Percentiles rank a stretch among this genome's conserved stretches.
Evolutionary conservation across 2,888 invertebrate species (phyloP).

Genomic region (Oligia strigilis): DNA sequence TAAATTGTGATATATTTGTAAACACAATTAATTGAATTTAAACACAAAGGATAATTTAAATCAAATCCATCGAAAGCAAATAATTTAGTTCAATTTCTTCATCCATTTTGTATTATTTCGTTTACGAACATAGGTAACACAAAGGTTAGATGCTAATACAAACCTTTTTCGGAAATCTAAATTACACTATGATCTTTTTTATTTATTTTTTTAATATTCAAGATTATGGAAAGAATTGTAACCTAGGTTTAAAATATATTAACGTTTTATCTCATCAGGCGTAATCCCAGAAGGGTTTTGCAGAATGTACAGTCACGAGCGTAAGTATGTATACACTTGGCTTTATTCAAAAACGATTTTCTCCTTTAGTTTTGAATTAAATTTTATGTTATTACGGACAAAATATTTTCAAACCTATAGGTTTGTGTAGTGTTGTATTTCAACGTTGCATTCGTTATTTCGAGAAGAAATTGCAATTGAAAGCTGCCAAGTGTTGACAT

Average conservation of each 20-base stretch:
- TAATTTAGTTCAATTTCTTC: conserved; percentile 19
- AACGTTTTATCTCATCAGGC: not conserved
- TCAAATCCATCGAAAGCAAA: conserved; percentile 18
- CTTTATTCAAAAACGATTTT: too few species aligned
- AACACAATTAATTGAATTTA: conserved; percentile 16
- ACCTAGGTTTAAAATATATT: not conserved
- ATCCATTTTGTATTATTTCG: conserved; percentile 1
- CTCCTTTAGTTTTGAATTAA: too few species aligned
- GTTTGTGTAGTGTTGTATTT: too few species aligned
- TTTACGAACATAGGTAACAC: not conserved
- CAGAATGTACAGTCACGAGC: too few species aligned
- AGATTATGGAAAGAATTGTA: not conserved
- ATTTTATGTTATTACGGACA: too few species aligned
- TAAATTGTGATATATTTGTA: not conserved
- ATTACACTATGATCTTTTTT: too few species aligned
- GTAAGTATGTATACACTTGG: too few species aligned
- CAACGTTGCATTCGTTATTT: too few species aligned
- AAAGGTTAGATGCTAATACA: conserved; percentile 6
- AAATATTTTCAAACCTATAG: too few species aligned
- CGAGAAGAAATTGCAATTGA: too few species aligned
- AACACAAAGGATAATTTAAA: conserved; percentile 20
- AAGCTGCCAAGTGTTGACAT: too few species aligned
- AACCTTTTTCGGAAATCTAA: not conserved
- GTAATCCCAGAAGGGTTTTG: too few species aligned
- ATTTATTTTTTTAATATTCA: not conserved